A percentile compares a stretch with the other conserved stretches of the same genome.
Conservation (phyloP, 2,888 invertebrate species). For the Noctua janthe region DNA sequence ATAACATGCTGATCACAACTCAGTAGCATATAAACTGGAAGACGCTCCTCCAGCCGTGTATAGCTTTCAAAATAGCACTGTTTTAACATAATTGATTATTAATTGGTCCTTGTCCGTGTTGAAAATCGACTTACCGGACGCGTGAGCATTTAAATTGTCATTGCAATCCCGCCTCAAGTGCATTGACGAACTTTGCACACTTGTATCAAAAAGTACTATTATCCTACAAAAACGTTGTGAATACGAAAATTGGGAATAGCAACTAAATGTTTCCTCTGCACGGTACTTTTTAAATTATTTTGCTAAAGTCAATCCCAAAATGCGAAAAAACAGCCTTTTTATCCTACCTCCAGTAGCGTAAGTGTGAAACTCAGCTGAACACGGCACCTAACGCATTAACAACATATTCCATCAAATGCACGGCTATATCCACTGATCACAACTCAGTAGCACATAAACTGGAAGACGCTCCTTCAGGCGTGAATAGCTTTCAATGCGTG, state of each 20-base stretch:
- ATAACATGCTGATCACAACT: conserved; percentile 7
- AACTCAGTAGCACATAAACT: conserved; percentile 53
- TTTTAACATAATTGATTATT: not conserved
- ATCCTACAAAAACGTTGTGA: not conserved
- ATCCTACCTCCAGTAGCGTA: not conserved
- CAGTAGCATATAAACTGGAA: conserved; percentile 16
- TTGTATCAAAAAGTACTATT: not conserved
- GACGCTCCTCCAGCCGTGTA: conserved; percentile 56
- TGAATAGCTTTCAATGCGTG: conserved; percentile 60
- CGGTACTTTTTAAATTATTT: not conserved
- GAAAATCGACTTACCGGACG: not conserved
- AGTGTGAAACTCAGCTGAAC: conserved; percentile 5
- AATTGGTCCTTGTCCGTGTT: not conserved
- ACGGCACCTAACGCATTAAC: conserved; percentile 10
- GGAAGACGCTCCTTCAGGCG: conserved; percentile 60
- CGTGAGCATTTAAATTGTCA: not conserved
- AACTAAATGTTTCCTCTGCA: not conserved
- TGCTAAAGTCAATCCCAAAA: not conserved
- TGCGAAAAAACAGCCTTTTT: not conserved
- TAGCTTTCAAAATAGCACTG: conserved; percentile 43
- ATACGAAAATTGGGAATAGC: not conserved
- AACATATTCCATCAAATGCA: conserved; percentile 37
- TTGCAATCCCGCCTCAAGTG: not conserved
- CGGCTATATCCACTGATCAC: conserved; percentile 39
- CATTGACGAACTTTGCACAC: not conserved